Evolutionary conservation across 2,888 invertebrate genomes (phyloP).

Genomic region (Zaprionus bogoriensis): DNA sequence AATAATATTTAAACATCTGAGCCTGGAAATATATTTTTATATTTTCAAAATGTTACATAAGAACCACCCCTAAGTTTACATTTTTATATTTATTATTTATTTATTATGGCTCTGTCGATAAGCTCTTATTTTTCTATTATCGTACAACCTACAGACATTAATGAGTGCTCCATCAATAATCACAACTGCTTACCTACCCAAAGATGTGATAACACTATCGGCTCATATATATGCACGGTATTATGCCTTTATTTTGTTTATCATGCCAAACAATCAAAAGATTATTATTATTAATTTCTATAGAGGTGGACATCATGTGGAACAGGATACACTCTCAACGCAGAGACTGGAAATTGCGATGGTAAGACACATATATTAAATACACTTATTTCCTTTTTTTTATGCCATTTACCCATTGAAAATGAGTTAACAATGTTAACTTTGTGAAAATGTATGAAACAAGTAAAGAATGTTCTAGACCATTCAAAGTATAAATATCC

Average conservation of each 20-base stretch:
- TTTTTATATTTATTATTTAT: too few relatives aligned
- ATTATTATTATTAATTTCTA: background rate
- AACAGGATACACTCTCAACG: conserved; percentile 97
- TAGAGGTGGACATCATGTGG: conserved; percentile 89
- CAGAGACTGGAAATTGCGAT: conserved; percentile 92
- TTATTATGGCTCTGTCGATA: too few relatives aligned
- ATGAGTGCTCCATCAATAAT: conserved; percentile 90
- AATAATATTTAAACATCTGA: too few relatives aligned
- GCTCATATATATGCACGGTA: conserved; percentile 91
- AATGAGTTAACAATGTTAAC: too few relatives aligned
- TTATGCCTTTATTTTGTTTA: background rate
- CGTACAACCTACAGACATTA: too few relatives aligned
- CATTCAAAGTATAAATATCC: too few relatives aligned
- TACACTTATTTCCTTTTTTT: background rate
- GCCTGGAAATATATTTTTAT: too few relatives aligned
- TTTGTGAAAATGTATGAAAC: too few relatives aligned
- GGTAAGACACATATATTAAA: conserved; percentile 84
- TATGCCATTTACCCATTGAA: too few relatives aligned
- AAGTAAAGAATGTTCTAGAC: too few relatives aligned
- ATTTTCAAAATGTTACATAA: too few relatives aligned
- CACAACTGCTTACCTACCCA: conserved; percentile 90
- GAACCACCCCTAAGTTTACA: too few relatives aligned
- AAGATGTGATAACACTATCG: conserved; percentile 94
- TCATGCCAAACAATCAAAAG: background rate
- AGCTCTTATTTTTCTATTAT: conserved; percentile 7